A percentile compares a stretch with the other conserved stretches of the same genome.
These are phyloP conservation scores for Pelmatolapia mariae DNA, from an alignment of 2,113 vertebrate species.

Conservation along the genomic window DNA sequence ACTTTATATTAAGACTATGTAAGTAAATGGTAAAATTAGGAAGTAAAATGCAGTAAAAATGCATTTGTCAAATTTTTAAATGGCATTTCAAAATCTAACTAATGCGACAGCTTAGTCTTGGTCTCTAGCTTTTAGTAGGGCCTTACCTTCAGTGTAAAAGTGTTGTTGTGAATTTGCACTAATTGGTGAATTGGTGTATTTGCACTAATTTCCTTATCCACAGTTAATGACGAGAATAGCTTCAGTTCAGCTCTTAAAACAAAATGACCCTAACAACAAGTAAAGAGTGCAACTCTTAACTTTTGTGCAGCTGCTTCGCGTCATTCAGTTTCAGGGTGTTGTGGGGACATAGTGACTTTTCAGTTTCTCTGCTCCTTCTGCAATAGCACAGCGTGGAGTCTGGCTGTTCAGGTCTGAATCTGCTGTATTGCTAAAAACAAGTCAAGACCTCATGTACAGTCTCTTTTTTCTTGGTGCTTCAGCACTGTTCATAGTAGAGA, in stretches of 20 bases:
- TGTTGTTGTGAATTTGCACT: neutral
- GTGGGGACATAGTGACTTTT: neutral
- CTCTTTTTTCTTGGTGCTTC: neutral
- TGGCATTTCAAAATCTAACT: neutral
- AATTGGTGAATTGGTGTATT: neutral
- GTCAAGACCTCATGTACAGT: constrained; percentile 13
- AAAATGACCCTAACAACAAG: neutral
- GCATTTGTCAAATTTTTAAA: neutral
- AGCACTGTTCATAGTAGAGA: neutral
- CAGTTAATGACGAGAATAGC: neutral
- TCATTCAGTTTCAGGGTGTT: neutral
- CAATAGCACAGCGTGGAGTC: neutral
- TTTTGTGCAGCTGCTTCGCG: neutral
- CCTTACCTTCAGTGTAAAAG: neutral
- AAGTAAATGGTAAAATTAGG: neutral
- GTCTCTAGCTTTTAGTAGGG: neutral
- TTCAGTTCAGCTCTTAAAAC: neutral
- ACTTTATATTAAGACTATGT: neutral
- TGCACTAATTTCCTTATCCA: neutral
- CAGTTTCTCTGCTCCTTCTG: neutral
- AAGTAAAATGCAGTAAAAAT: neutral
- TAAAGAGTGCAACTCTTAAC: neutral
- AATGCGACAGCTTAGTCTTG: neutral
- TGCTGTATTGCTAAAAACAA: neutral
- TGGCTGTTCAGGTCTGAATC: neutral